A percentile compares a stretch with the other conserved stretches of the same genome.
These are phyloP conservation scores for Montipora foliosa DNA, from an alignment of 64 coral and sea anemone genomes.

Conservation along the genomic window DNA sequence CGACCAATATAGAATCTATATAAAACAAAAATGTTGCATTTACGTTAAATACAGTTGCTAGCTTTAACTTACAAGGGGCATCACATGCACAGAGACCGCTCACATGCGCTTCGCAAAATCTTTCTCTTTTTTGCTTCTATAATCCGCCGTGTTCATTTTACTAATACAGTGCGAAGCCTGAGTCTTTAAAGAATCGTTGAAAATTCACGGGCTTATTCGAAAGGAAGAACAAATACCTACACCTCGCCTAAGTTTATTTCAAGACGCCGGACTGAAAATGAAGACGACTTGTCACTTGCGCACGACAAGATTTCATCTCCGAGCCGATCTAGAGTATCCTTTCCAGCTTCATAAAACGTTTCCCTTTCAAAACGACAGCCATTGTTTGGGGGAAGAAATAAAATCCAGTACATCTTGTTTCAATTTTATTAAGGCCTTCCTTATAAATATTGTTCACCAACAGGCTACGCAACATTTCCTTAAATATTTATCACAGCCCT, in stretches of 20 bases:
- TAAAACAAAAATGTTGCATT: neutral
- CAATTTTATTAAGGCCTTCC: conserved; percentile 14
- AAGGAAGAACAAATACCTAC: neutral
- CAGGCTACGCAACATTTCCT: neutral
- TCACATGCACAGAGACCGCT: neutral
- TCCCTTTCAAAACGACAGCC: neutral
- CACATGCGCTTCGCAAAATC: neutral
- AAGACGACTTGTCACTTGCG: neutral
- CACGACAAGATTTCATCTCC: neutral
- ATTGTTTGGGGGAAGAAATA: neutral
- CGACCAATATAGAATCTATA: conserved; percentile 56
- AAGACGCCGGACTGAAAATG: too few species aligned
- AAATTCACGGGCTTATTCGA: neutral
- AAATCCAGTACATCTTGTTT: neutral
- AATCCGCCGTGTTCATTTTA: neutral
- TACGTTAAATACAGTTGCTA: neutral
- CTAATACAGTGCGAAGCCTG: neutral
- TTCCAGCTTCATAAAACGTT: neutral
- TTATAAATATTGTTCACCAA: neutral
- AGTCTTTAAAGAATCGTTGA: neutral
- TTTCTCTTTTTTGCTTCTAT: neutral
- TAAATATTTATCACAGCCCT: neutral
- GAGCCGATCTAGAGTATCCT: neutral
- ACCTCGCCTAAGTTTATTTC: too few species aligned
- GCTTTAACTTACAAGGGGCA: neutral